Evolutionary conservation across 2,113 vertebrate genomes (phyloP).

Genomic region (Excalfactoria chinensis): DNA sequence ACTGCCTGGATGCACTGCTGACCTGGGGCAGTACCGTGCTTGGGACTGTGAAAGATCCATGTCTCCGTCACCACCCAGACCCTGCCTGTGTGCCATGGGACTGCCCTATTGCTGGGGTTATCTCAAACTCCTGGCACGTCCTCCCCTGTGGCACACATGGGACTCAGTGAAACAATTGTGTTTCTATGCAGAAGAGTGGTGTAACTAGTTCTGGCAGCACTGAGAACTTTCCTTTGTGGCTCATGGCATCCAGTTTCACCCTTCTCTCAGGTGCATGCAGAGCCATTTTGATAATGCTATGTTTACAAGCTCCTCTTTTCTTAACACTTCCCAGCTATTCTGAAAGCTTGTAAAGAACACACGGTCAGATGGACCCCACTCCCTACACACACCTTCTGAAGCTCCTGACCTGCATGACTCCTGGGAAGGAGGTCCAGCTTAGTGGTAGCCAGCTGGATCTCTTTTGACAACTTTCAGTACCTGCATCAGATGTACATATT

Average conservation of each 20-base stretch:
- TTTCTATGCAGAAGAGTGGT: background rate
- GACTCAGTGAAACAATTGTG: background rate
- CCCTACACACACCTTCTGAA: background rate
- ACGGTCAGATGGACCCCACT: background rate
- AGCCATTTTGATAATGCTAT: background rate
- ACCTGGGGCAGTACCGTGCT: background rate
- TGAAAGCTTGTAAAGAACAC: background rate
- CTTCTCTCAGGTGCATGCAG: background rate
- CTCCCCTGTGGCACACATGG: accelerated
- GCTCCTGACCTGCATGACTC: background rate
- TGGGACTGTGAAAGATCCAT: background rate
- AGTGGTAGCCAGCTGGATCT: background rate
- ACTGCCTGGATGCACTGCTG: background rate
- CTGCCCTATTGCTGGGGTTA: background rate
- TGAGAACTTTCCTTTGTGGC: background rate
- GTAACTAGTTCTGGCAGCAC: background rate
- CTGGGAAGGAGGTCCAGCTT: background rate
- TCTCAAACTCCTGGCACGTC: background rate
- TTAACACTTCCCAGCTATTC: background rate
- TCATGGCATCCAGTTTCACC: background rate
- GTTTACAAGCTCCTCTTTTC: background rate
- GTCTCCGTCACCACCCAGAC: background rate
- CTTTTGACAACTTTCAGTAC: background rate
- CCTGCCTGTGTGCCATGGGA: background rate
- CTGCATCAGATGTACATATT: background rate